Evolutionary conservation across 2,888 invertebrate genomes (phyloP).

Genomic region (Euplagia quadripunctaria): DNA sequence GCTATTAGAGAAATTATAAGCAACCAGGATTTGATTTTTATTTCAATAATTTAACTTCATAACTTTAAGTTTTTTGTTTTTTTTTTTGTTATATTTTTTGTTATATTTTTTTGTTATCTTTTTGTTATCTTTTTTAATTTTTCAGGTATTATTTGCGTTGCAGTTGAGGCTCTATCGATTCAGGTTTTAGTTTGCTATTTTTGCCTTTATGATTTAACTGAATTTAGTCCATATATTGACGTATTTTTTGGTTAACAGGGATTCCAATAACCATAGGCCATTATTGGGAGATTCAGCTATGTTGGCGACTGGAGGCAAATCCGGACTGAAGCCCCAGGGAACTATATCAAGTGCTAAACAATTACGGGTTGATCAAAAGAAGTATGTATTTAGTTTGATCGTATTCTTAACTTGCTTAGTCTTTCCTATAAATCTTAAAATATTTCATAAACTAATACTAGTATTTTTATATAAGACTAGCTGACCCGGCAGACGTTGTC

Average conservation of each 20-base stretch:
- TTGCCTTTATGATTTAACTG: background rate
- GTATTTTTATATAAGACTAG: background rate
- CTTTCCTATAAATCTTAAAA: too few relatives aligned
- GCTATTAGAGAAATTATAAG: constrained; percentile 25
- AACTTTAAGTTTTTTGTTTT: too few relatives aligned
- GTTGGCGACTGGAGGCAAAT: constrained; percentile 92
- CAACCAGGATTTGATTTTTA: too few relatives aligned
- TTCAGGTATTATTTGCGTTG: constrained; percentile 41
- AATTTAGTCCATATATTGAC: constrained; percentile 25
- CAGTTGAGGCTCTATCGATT: constrained; percentile 36
- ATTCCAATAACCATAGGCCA: constrained; percentile 96
- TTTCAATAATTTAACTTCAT: too few relatives aligned
- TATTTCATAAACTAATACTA: background rate
- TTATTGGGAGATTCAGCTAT: constrained; percentile 97
- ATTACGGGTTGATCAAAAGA: constrained; percentile 95
- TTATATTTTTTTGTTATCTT: too few relatives aligned
- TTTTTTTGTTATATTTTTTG: too few relatives aligned
- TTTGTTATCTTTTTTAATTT: constrained; percentile 29
- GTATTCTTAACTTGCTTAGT: background rate
- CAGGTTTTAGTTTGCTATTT: constrained; percentile 40
- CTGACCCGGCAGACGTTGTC: too few relatives aligned
- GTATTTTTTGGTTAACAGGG: constrained; percentile 82
- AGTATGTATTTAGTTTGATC: constrained; percentile 85
- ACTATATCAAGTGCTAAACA: constrained; percentile 96
- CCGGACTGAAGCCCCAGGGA: constrained; percentile 94